phyloP scores from a whole-genome alignment of 1,140 invertebrate genomes.

The Cotesia glomerata region DNA sequence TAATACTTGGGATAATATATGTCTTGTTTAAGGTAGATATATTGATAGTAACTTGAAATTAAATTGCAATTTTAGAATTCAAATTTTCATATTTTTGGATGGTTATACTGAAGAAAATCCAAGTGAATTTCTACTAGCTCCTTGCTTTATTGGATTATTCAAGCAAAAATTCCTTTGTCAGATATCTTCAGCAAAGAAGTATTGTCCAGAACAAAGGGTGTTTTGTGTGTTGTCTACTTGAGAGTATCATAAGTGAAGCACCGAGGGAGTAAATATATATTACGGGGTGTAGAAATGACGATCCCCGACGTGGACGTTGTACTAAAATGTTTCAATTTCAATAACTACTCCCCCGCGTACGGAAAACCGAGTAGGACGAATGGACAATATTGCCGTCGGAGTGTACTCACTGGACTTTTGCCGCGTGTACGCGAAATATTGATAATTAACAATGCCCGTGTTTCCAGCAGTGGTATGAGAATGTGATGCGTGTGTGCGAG shows the following conservation, averaged over 20 bases:
- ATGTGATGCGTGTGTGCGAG: constrained; percentile 4
- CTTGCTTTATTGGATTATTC: no score
- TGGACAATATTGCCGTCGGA: constrained; percentile 43
- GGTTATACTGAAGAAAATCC: no score
- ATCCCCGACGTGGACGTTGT: constrained; percentile 38
- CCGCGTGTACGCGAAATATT: constrained; percentile 57
- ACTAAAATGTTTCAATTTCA: constrained; percentile 63
- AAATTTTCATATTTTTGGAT: no score
- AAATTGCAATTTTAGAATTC: no score
- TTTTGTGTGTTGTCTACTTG: no score
- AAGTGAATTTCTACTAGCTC: no score
- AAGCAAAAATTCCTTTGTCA: no score
- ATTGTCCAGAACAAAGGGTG: no score
- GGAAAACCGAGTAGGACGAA: constrained; percentile 28
- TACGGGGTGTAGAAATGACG: constrained; percentile 21
- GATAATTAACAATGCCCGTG: constrained; percentile 62
- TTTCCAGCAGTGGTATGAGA: constrained; percentile 36
- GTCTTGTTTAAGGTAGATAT: no score
- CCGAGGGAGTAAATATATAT: not conserved
- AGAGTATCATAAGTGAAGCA: not conserved
- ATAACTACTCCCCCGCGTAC: constrained; percentile 63
- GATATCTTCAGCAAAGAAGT: no score
- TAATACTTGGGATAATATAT: no score
- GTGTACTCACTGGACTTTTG: constrained; percentile 46
- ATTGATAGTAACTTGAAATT: no score